phyloP scores from a whole-genome alignment of 1,140 invertebrate species.

The Chlorops oryzae region DNA sequence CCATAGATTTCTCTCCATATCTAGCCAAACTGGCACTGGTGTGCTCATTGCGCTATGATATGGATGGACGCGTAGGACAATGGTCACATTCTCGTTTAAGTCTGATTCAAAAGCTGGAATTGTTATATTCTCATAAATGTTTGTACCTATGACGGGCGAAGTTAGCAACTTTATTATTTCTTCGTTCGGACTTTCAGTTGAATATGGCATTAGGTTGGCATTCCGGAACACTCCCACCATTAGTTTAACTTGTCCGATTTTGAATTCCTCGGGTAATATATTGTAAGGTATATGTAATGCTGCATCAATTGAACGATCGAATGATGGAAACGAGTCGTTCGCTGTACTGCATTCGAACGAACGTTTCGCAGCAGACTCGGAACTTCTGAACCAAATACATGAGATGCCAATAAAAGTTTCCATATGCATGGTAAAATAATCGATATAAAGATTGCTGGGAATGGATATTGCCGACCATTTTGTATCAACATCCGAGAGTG shows the following conservation, averaged over 20 bases:
- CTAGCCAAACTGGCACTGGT: conserved; percentile 64
- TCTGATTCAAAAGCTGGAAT: conserved; percentile 47
- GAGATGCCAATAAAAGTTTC: conserved; percentile 66
- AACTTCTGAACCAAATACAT: conserved; percentile 58
- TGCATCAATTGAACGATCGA: conserved; percentile 62
- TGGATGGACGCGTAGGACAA: conserved; percentile 56
- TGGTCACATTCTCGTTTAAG: conserved; percentile 60
- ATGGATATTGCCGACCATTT: not conserved
- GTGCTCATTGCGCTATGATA: conserved; percentile 50
- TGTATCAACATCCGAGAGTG: not conserved
- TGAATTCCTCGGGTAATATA: conserved; percentile 51
- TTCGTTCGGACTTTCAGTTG: conserved; percentile 20
- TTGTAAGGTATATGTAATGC: conserved; percentile 64
- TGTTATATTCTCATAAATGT: conserved; percentile 44
- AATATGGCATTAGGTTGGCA: conserved; percentile 61
- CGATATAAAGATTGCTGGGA: conserved; percentile 60
- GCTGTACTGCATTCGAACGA: conserved; percentile 61
- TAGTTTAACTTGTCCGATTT: conserved; percentile 51
- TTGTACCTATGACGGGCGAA: conserved; percentile 60
- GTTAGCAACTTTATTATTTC: conserved; percentile 52
- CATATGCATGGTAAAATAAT: conserved; percentile 61
- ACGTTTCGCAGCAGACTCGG: conserved; percentile 32
- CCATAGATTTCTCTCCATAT: conserved; percentile 60
- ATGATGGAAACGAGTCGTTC: conserved; percentile 56
- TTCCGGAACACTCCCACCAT: conserved; percentile 66